Base-by-base conservation (phyloP, 30 jellyfish, hydroid and myxozoan genomes). In the Aurelia aurita region DNA sequence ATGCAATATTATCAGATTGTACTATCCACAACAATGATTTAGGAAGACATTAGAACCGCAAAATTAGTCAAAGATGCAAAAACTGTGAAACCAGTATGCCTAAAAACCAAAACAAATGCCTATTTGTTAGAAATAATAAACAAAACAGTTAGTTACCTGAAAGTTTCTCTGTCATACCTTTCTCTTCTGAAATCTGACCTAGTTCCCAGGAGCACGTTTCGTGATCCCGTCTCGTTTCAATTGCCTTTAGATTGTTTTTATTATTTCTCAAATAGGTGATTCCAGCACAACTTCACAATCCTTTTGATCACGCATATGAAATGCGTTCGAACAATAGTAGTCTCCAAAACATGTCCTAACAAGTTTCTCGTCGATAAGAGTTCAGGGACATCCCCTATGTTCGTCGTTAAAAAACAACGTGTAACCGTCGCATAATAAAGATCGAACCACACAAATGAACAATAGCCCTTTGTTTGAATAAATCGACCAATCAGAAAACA, bases 171-270 rank as follows among this genome's bases (percentile, higher is more conserved):
- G 7, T 39, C 51, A 39, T 39, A 15, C 9, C 14, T 39, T 39
- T 39, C 51, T 39, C 51, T 6, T 51, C 88, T 60, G 88, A 58
- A 59, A 43, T 58, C 88, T 77, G 88, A 77, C 88, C 79, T 69
- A n/a, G 28, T 39, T 39, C 51, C 67, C 67, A n/a, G 14, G 29
- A 12, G 67, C 25, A 44, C 31, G 34, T 60, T 77, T 39, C 88
- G 88, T 77, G 80, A 77, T 60, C 55, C 15, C 58, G 35, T 58
- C 31, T n/a, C 49, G 58, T 13, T 26, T 28, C 35, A 19, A 22
- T 55, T 72, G 57, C 29, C 51, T 46, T 72, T 22, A 27, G 85
- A 35, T 15, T 59, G 63, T 58, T 77, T 31, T 77, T 74, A 39
- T n/a, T 22, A 39, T 46, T 67, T 44, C 26, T 19, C 46, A 62